Percentiles rank a stretch among this genome's conserved stretches.
These are phyloP conservation scores for Diacarnus erythraeanus DNA, from an alignment of 37 sponge, comb jelly and placozoan species.

Conservation along the genomic window DNA sequence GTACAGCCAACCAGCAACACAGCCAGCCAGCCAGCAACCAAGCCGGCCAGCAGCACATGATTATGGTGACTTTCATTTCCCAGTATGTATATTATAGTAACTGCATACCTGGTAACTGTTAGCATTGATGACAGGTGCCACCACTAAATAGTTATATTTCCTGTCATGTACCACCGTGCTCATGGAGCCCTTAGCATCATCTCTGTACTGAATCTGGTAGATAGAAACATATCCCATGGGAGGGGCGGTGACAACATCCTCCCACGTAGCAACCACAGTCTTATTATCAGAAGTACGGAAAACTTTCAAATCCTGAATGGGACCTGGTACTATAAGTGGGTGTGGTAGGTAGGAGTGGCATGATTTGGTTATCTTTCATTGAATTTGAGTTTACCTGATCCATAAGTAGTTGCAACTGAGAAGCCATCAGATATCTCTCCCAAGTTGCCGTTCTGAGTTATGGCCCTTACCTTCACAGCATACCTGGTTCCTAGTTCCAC, in stretches of 20 bases:
- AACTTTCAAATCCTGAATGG: not conserved
- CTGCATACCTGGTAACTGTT: constrained; percentile 23
- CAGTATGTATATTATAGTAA: too few species aligned
- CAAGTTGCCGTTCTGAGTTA: not conserved
- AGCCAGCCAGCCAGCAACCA: not conserved
- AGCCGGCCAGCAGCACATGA: not conserved
- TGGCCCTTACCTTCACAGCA: not conserved
- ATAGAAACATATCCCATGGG: constrained; percentile 1
- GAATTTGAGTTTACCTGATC: not conserved
- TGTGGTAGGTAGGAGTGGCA: not conserved
- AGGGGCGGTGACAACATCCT: not conserved
- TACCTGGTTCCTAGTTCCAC: constrained; percentile 8
- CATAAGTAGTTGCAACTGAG: constrained; percentile 11
- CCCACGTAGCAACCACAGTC: constrained; percentile 7
- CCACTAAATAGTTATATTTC: not conserved
- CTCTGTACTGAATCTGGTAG: constrained; percentile 18
- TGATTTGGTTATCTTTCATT: too few species aligned
- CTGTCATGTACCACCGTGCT: not conserved
- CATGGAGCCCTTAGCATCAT: not conserved
- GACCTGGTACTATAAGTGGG: constrained; percentile 1
- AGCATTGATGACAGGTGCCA: constrained; percentile 7
- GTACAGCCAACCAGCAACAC: not conserved
- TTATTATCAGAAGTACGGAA: constrained; percentile 9
- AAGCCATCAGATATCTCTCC: not conserved
- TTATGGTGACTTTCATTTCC: too few species aligned